Evolutionary conservation across 2,113 vertebrate genomes (phyloP), one percentile per base, ranked within the genome.

Genomic region (Coracopsis vasa): DNA sequence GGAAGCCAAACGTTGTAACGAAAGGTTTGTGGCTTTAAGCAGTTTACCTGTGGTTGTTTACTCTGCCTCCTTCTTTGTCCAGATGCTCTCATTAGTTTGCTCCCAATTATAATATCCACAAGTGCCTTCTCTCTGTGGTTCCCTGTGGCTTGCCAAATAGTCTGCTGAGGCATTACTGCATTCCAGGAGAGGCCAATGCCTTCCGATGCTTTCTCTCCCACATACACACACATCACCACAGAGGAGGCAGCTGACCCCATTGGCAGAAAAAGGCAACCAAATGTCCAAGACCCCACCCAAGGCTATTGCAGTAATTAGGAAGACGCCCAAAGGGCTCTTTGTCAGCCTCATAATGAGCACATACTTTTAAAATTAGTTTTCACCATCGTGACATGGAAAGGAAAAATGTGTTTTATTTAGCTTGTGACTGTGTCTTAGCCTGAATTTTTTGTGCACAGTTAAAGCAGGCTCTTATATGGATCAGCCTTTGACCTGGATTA

Each of bases 331-430:
- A 2, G 6, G 13, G 33, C 8, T 74, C 16, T 90, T 85, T 50
- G 44, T 88, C 66, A 92, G 29, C 6, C 50, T 88, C 10, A 39
- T 61, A 80, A 82, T 11, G 28, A 73, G 60, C 45, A 78, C 84
- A 95, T 95, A 73, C 27, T 90, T 90, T 92, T 80, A 74, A 92
- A 91, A 79, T 94, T 84, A 84, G 39, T 74, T 78, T 19, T 88
- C 77, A 71, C 17, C 35, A 29, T 27, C 28, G 2, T 33, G 47
- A 45, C 72, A 56, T 19, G 44, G 50, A 86, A 86, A 72, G 39
- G 54, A 90, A 92, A 93, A 94, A 81, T 39, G 15, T 71, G 37
- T 42, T 41, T 83, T 67, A 29, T 67, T 54, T 41, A n/a, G 60
- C 37, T 71, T 41, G 45, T 90, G 48, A 9, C 15, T 77, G 9